Conservation (phyloP, 2,113 vertebrate genomes). For the Phyllostomus hastatus region DNA sequence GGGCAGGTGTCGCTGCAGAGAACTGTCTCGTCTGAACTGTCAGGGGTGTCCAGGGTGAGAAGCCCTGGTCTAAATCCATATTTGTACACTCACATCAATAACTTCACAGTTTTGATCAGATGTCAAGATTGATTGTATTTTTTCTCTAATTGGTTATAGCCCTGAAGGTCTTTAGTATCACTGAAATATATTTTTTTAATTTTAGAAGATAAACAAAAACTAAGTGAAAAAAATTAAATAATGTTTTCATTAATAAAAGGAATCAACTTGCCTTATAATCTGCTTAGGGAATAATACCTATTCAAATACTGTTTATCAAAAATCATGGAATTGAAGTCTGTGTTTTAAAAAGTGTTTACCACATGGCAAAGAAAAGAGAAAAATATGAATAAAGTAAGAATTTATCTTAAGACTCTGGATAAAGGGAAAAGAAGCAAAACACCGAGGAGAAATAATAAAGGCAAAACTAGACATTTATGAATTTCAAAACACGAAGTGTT, state of each 20-base stretch:
- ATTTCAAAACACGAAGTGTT: background rate
- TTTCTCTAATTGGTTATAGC: background rate
- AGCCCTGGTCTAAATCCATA: too few relatives aligned
- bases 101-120: background rate
- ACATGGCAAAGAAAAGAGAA: background rate
- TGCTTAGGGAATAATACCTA: background rate
- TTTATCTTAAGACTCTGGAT: background rate
- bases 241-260: background rate
- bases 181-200: background rate
- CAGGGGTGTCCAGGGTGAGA: too few relatives aligned
- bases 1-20: accelerated
- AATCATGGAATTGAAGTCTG: background rate
- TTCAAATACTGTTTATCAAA: background rate
- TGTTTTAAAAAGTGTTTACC: background rate
- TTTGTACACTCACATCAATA: background rate
- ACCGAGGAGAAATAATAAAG: background rate
- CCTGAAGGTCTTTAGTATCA: background rate
- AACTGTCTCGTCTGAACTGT: accelerated
- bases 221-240: background rate
- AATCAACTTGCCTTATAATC: background rate
- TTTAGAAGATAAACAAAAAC: background rate
- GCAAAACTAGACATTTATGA: background rate
- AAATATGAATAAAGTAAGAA: background rate
- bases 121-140: background rate
- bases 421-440: background rate